Conservation (phyloP, 1,140 invertebrate species). For the Macrobrachium nipponense region DNA sequence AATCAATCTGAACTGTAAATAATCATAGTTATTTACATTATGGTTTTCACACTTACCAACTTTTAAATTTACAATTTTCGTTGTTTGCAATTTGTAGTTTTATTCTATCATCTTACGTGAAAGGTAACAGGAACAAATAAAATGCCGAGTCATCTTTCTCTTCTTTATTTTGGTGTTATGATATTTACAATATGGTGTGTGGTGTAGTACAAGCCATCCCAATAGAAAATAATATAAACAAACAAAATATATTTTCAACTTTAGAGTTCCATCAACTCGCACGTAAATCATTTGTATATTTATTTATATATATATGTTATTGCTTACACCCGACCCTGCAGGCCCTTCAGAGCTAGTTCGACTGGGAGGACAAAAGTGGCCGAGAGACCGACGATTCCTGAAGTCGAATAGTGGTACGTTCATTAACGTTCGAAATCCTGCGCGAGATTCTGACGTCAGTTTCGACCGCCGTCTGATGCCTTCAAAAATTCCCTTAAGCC, state of each 20-base stretch:
- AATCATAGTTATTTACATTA: too few relatives aligned
- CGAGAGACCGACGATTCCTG: neutral
- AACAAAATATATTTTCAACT: constrained; percentile 51
- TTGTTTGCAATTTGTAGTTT: neutral
- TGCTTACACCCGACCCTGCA: constrained; percentile 58
- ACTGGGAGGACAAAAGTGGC: neutral
- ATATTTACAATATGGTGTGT: constrained; percentile 57
- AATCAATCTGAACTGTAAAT: too few relatives aligned
- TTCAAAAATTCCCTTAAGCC: too few relatives aligned
- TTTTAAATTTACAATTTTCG: too few relatives aligned
- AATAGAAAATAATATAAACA: constrained; percentile 57
- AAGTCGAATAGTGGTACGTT: too few relatives aligned
- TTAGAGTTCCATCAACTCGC: constrained; percentile 20
- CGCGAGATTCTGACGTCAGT: too few relatives aligned
- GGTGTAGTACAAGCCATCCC: constrained; percentile 60
- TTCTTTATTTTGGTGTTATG: constrained; percentile 57
- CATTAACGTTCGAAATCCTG: too few relatives aligned
- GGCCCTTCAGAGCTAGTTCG: constrained; percentile 16
- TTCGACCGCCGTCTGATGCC: too few relatives aligned
- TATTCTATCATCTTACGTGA: constrained; percentile 1
- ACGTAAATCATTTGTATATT: constrained; percentile 35
- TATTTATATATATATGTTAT: constrained; percentile 32
- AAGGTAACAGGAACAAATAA: neutral
- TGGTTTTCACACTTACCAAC: too few relatives aligned
- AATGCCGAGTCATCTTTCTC: constrained; percentile 10